Percentiles rank a stretch among this genome's conserved stretches.
phyloP scores from a whole-genome alignment of 2,888 invertebrate genomes.

The Nemurella pictetii region DNA sequence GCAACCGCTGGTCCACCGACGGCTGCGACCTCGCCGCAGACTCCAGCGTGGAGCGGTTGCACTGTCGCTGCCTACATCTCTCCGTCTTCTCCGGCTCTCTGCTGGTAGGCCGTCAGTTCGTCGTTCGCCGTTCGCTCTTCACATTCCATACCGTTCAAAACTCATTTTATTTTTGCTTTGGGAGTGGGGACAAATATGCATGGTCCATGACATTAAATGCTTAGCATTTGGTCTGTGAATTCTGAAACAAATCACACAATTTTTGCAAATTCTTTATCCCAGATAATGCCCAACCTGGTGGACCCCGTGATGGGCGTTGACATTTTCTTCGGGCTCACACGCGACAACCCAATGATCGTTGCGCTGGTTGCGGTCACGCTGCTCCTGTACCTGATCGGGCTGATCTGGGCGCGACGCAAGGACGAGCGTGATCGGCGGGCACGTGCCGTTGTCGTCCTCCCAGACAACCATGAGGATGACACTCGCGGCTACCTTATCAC shows the following conservation, averaged over 20 bases:
- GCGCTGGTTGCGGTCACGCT: neutral
- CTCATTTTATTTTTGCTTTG: too few species aligned
- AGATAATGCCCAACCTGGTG: neutral
- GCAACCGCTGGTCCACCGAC: neutral
- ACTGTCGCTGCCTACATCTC: neutral
- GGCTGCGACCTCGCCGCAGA: neutral
- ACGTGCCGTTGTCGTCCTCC: neutral
- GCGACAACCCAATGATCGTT: neutral
- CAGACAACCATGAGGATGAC: neutral
- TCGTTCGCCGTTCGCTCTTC: too few species aligned
- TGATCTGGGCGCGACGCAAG: conserved; percentile 1
- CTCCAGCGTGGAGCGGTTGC: neutral
- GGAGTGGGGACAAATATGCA: too few species aligned
- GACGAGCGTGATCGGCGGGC: neutral
- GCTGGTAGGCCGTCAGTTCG: neutral
- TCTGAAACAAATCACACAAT: too few species aligned
- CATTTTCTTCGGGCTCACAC: neutral
- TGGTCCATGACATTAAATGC: too few species aligned
- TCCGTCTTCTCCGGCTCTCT: neutral
- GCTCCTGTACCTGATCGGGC: neutral
- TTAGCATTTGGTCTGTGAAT: too few species aligned
- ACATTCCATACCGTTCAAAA: too few species aligned
- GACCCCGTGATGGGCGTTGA: neutral
- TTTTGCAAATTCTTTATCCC: too few species aligned
- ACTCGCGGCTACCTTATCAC: neutral